These are phyloP conservation scores for Pogoniulus pusillus DNA, from an alignment of 2,797 vertebrate genomes.

Conservation along the genomic window DNA sequence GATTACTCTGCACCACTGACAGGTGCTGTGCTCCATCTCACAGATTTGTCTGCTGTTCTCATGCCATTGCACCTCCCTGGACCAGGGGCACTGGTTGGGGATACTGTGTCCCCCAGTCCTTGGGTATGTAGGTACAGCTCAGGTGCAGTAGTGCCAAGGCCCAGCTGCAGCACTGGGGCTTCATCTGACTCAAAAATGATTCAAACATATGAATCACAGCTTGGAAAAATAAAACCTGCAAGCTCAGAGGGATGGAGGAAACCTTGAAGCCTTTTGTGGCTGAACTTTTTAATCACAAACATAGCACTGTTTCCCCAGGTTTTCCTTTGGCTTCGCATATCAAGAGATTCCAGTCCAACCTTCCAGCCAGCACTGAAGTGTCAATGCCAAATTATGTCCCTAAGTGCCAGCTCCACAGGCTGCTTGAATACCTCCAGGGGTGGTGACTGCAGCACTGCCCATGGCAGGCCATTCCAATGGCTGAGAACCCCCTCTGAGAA, in stretches of 20 bases:
- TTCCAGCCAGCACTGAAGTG: too few relatives aligned
- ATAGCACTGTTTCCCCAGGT: neutral
- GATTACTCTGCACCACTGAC: neutral
- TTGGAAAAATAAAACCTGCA: constrained; percentile 1
- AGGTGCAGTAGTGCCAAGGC: too few relatives aligned
- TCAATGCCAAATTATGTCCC: too few relatives aligned
- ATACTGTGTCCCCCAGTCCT: neutral
- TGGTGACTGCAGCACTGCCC: too few relatives aligned
- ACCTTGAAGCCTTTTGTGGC: neutral
- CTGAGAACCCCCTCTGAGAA: too few relatives aligned
- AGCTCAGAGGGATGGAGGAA: neutral
- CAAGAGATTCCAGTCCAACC: neutral
- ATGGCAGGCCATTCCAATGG: too few relatives aligned
- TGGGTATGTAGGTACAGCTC: too few relatives aligned
- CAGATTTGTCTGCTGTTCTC: neutral
- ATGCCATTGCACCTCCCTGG: neutral
- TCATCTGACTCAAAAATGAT: too few relatives aligned
- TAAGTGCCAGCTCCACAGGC: too few relatives aligned
- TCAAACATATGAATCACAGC: too few relatives aligned
- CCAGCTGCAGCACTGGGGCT: too few relatives aligned
- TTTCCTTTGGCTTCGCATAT: neutral
- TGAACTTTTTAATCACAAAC: neutral
- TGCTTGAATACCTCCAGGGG: too few relatives aligned
- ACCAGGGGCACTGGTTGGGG: neutral
- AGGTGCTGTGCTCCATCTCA: neutral